A percentile compares a stretch with the other conserved stretches of the same genome.
phyloP scores from a whole-genome alignment of 1,140 invertebrate species.

The Lucilia sericata region DNA sequence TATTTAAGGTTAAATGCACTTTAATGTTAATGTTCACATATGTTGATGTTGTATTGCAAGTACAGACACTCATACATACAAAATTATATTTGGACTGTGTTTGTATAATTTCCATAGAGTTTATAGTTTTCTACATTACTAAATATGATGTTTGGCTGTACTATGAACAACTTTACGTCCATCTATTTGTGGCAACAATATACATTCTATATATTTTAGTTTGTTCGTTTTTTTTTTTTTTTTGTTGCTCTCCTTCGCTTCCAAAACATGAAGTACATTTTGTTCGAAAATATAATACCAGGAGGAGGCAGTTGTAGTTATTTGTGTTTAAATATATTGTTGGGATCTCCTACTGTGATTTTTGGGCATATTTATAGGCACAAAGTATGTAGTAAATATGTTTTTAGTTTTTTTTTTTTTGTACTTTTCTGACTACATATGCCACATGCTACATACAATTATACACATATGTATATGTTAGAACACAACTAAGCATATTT shows the following conservation, averaged over 20 bases:
- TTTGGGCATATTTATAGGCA: conserved; percentile 24
- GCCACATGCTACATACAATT: conserved; percentile 3
- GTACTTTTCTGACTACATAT: neutral
- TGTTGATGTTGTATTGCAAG: neutral
- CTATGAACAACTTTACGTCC: no score
- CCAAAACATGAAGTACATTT: neutral
- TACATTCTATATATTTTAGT: no score
- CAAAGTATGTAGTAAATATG: conserved; percentile 15
- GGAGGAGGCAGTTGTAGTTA: conserved; percentile 20
- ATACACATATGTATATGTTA: neutral
- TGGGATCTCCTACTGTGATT: conserved; percentile 40
- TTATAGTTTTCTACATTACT: no score
- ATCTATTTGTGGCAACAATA: no score
- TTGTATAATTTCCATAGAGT: neutral
- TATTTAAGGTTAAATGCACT: conserved; percentile 30
- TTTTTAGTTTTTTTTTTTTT: no score
- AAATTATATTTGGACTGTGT: neutral
- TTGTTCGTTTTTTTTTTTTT: no score
- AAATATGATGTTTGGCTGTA: conserved; percentile 1
- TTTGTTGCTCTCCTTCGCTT: no score
- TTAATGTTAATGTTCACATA: conserved; percentile 31
- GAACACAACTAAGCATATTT: no score
- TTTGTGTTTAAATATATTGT: conserved; percentile 31
- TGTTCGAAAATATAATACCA: neutral
- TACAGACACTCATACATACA: no score